phyloP scores from a whole-genome alignment of 2,113 vertebrate species.

The Columbina picui region DNA sequence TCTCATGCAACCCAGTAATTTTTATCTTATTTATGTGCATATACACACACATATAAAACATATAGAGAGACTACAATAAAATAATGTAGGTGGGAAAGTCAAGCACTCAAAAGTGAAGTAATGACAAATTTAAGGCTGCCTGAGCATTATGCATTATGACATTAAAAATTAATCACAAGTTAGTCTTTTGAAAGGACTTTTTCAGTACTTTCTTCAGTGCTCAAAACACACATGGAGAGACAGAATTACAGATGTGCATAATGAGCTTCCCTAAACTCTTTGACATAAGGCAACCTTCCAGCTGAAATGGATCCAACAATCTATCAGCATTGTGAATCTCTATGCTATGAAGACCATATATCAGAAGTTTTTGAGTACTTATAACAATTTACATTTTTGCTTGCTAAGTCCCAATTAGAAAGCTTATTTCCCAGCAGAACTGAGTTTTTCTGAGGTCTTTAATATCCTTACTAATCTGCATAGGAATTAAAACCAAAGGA shows the following conservation, averaged over 20 bases:
- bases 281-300: background rate
- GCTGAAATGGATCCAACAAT: background rate
- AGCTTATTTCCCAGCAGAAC: background rate
- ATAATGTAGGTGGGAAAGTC: background rate
- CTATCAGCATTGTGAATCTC: background rate
- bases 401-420: background rate
- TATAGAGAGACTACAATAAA: background rate
- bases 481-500: background rate
- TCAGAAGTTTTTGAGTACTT: background rate
- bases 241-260: background rate
- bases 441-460: background rate
- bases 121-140: background rate
- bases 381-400: background rate
- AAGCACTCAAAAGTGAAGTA: background rate
- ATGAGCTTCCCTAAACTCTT: background rate
- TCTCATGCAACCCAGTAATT: background rate
- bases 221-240: background rate
- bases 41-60: background rate
- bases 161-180: background rate
- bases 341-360: fast-evolving
- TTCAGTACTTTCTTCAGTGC: constrained; percentile 1
- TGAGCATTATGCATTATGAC: background rate
- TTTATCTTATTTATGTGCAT: background rate
- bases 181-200: background rate
- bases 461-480: background rate